These are phyloP conservation scores for Plemyria rubiginata DNA, from an alignment of 2,888 invertebrate genomes.

Conservation along the genomic window DNA sequence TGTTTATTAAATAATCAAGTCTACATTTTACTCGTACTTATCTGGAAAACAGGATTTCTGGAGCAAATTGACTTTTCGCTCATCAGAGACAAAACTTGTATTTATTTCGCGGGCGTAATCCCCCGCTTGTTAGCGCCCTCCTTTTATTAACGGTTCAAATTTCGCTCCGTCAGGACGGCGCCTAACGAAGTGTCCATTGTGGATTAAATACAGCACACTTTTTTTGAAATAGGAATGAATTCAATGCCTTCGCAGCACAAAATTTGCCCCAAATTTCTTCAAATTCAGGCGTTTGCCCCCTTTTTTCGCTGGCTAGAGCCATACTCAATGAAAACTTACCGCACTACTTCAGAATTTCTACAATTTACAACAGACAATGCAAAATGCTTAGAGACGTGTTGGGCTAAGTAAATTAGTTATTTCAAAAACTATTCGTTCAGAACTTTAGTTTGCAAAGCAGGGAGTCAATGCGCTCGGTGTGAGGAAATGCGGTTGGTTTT, in stretches of 20 bases:
- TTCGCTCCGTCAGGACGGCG: conserved; percentile 25
- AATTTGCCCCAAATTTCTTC: conserved; percentile 12
- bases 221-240: conserved; percentile 25
- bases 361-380: neutral
- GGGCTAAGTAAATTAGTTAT: conserved; percentile 6
- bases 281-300: neutral
- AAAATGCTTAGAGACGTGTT: neutral
- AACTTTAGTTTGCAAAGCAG: conserved; percentile 1
- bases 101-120: conserved; percentile 21
- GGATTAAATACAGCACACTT: conserved; percentile 30
- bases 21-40: conserved; percentile 2
- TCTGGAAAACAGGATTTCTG: conserved; percentile 15
- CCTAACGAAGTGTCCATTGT: conserved; percentile 37
- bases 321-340: neutral
- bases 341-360: neutral
- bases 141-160: conserved; percentile 35
- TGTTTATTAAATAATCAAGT: neutral
- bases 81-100: conserved; percentile 25
- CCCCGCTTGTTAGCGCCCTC: conserved; percentile 35
- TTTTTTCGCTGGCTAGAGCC: neutral
- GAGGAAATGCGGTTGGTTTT: too few species aligned
- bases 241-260: conserved; percentile 19
- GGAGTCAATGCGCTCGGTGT: conserved; percentile 20
- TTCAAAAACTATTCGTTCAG: conserved; percentile 12
- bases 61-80: conserved; percentile 20